Conservation (phyloP, 2,888 invertebrate genomes). For the Camponotus fellah region DNA sequence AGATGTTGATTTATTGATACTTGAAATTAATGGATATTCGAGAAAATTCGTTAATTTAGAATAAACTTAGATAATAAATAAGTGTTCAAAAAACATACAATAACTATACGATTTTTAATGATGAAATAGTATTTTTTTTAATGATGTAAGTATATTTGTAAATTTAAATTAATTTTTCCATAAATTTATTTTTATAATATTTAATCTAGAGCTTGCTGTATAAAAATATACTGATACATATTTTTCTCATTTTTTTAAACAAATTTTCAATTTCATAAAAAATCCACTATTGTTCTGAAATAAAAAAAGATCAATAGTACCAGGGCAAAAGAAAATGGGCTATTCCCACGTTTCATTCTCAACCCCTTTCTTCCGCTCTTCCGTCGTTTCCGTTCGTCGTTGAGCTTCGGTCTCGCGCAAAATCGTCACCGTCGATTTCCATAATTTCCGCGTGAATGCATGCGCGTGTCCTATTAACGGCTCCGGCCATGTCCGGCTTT, state of each 20-base stretch:
- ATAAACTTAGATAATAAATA: neutral
- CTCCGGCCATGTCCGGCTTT: constrained; percentile 56
- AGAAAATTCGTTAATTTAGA: too few relatives aligned
- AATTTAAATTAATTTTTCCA: neutral
- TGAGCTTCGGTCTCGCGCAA: constrained; percentile 39
- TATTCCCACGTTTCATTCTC: constrained; percentile 35
- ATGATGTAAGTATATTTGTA: neutral
- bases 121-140: neutral
- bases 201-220: neutral
- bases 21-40: too few relatives aligned
- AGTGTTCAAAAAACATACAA: neutral
- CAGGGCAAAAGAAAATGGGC: constrained; percentile 13
- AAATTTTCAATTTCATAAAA: neutral
- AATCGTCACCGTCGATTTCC: constrained; percentile 69
- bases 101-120: neutral
- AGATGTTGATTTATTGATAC: too few relatives aligned
- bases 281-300: constrained; percentile 6
- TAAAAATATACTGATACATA: neutral
- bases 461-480: constrained; percentile 72
- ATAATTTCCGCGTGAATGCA: constrained; percentile 71
- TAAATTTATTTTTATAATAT: constrained; percentile 6
- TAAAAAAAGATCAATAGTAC: constrained; percentile 7
- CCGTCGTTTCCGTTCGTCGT: constrained; percentile 31
- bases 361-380: constrained; percentile 33
- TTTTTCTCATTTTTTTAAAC: neutral